Evolutionary conservation across 2,797 vertebrate genomes (phyloP).

Genomic region (Lophotriccus pileatus): DNA sequence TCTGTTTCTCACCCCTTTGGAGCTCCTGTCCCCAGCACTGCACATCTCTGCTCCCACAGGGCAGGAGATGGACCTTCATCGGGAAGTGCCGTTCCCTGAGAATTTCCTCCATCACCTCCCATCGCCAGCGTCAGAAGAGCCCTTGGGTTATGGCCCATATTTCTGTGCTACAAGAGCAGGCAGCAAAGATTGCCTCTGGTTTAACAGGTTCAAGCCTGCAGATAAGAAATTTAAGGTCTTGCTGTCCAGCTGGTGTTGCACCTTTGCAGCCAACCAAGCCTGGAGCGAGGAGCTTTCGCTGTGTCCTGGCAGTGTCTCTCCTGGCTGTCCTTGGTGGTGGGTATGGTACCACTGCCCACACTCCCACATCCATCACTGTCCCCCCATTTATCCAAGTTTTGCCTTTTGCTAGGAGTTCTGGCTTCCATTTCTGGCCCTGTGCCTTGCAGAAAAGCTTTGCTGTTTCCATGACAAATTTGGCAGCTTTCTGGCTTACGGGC

Average conservation of each 20-base stretch:
- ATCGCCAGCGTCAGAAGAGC: neutral
- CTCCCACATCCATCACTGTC: neutral
- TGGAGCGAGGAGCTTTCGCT: rapidly evolving
- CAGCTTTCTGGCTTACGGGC: slow-evolving; percentile 10
- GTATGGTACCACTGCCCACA: neutral
- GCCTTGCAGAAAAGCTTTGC: neutral
- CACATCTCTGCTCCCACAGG: neutral
- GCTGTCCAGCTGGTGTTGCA: rapidly evolving
- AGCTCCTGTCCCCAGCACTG: neutral
- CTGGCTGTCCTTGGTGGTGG: neutral
- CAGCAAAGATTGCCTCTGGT: neutral
- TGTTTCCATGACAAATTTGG: slow-evolving; percentile 10
- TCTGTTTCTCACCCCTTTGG: neutral
- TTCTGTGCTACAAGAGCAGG: neutral
- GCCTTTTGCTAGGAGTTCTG: neutral
- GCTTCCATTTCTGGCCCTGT: neutral
- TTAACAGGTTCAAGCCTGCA: neutral
- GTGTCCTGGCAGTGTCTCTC: neutral
- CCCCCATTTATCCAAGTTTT: neutral
- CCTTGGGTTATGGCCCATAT: neutral
- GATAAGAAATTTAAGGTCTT: neutral
- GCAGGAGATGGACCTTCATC: neutral
- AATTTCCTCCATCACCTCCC: neutral
- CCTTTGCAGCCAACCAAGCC: neutral
- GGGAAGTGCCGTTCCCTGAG: neutral